Conservation (phyloP, 2,113 vertebrate species). For the Ophthalmolycus amberensis region DNA sequence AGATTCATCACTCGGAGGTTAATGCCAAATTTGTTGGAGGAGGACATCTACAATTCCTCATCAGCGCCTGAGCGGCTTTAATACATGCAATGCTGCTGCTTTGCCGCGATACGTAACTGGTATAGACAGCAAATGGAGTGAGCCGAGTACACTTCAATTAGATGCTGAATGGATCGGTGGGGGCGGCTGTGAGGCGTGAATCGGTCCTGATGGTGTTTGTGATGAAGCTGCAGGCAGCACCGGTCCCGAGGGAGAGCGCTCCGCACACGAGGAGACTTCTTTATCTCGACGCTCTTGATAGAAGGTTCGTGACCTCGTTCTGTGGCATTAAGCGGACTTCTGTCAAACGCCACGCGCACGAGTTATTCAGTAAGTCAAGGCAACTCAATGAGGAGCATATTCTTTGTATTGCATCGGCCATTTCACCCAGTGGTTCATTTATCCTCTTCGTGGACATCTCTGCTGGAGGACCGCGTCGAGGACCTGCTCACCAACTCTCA, state of each 20-base stretch:
- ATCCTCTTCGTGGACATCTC: neutral
- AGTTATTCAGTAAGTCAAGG: constrained; percentile 11
- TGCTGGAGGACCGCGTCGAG: too few relatives aligned
- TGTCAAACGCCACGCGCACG: constrained; percentile 18
- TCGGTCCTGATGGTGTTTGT: constrained; percentile 57
- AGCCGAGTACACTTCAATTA: constrained; percentile 66
- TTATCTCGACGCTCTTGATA: constrained; percentile 36
- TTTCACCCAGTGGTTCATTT: constrained; percentile 27
- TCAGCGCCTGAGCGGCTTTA: constrained; percentile 55
- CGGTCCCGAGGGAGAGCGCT: constrained; percentile 36
- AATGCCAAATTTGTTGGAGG: constrained; percentile 60
- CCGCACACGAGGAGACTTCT: constrained; percentile 43
- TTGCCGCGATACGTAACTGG: constrained; percentile 47
- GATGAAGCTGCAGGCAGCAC: constrained; percentile 50
- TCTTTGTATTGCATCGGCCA: constrained; percentile 28
- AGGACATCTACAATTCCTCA: constrained; percentile 57
- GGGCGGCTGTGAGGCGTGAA: constrained; percentile 43
- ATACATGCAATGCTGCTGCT: constrained; percentile 50
- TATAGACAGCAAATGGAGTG: constrained; percentile 62
- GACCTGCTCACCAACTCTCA: too few relatives aligned
- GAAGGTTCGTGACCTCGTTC: constrained; percentile 53
- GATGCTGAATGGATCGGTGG: constrained; percentile 48
- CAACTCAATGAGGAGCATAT: constrained; percentile 33
- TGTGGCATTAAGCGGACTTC: constrained; percentile 26
- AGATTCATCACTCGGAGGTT: constrained; percentile 65